Base-by-base conservation (phyloP, 1,140 invertebrate species). In the Drosophila pallidifrons region DNA sequence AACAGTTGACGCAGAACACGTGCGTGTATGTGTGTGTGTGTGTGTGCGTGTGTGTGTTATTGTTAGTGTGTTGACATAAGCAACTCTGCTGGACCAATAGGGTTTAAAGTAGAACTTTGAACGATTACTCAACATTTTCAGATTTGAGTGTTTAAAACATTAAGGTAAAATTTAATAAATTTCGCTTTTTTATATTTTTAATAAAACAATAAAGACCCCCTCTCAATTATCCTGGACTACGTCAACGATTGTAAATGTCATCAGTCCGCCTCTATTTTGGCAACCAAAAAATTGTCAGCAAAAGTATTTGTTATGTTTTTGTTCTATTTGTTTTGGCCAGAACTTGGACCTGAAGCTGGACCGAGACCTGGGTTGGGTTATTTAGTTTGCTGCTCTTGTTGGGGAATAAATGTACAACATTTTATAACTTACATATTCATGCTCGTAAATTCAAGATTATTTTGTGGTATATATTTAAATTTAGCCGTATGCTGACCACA, bases 391-490 rank as follows among this genome's bases (percentile, higher is more conserved):
- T 54, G 72, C 46, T 59, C 47, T 68, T 79, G 82, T 76, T 82
- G 76, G 45, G 45, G 64, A 72, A 77, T 81, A 79, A 88, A 89
- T 89, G 83, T 88, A 88, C 49, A 81, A 88, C 83, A 87, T 83
- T 87, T 75, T 83, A 68, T 87, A 79, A 77, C 80, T 77, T 25
- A 25, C 20, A 25, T 25, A 83, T 81, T 83, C 77, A 76, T 79
- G 72, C 81, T 89, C 85, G 85, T 85, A 89, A 85, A 85, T 81
- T 83, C 57, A 72, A 85, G 85, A 81, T 89, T 89, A 89, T 81
- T 85, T 79, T 89, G 81, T 76, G 81, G 69, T 69, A 46, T 69
- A 46, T 60, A 81, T 89, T 88, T 88, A 82, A 88, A 82, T 82
- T 80, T 77, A 82, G 74, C 69, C 72, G 70, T 51, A 51, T 46